Evolutionary conservation across 2,888 invertebrate genomes (phyloP), one percentile per base, ranked within the genome.

Genomic region (Sabatieria punctata): DNA sequence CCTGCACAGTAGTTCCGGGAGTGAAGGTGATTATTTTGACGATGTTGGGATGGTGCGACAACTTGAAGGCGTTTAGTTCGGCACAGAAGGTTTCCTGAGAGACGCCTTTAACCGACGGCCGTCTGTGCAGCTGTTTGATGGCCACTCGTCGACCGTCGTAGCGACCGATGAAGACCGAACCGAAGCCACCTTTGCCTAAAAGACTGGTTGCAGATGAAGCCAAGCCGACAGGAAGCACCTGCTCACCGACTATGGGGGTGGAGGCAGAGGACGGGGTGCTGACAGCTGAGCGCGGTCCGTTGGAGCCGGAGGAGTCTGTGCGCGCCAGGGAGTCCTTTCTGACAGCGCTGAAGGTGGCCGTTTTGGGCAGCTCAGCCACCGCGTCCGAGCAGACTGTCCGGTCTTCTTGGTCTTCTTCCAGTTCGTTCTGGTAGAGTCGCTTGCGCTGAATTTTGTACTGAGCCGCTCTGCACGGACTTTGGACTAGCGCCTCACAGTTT

Each of bases 101-200:
- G n/a, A 8, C 19, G 19, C 19, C 4, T 3, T 25, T 15, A 18
- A 26, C 3, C 6, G n/a, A 24, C 8, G 30, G 8, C 30, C 30
- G 30, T 15, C 30, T 30, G 30, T 36, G 38, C 41, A 49, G 27
- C n/a, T 47, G 49, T 25, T 49, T 49, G 47, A 49, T 49, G 41
- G 49, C 49, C 18, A 44, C 46, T n/a, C 2, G 15, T 30, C 41
- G 4, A 6, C 43, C 43, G 43, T 37, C 33, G 45, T 47, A 49
- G 8, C 24, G 8, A 6, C 41, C 49, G 23, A 40, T 3, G 37
- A 33, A 47, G 13, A 49, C 49, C 24, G 41, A 43, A 13, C 49
- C 49, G 41, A 49, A 49, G 18, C 49, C 49, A 22, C 49, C 49
- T 8, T 41, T 19, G 15, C 49, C 49, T 49, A 25, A 26, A 43